These are phyloP conservation scores for Syngnathus rostellatus DNA, from an alignment of 2,797 vertebrate species.

Conservation along the genomic window DNA sequence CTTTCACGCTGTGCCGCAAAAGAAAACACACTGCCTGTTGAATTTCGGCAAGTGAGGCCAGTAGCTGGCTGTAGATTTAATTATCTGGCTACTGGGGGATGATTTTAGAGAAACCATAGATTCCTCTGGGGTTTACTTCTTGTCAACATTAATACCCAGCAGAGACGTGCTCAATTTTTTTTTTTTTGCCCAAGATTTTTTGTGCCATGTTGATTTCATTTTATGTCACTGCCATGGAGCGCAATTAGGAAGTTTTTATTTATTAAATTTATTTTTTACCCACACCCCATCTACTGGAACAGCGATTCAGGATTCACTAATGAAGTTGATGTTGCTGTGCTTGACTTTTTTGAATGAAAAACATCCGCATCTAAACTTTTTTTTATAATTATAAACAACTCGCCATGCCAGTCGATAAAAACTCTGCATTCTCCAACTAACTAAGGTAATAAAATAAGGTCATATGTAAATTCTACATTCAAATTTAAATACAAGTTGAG, in stretches of 20 bases:
- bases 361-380: neutral
- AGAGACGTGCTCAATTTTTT: constrained; percentile 17
- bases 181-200: constrained; percentile 5
- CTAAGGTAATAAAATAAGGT: too few relatives aligned
- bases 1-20: constrained; percentile 39
- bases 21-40: constrained; percentile 27
- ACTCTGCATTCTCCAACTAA: too few relatives aligned
- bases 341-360: neutral
- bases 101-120: constrained; percentile 30
- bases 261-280: too few relatives aligned
- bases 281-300: neutral
- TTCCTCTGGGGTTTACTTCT: constrained; percentile 36
- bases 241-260: neutral
- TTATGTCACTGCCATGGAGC: neutral
- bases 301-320: neutral
- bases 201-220: neutral
- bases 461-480: too few relatives aligned
- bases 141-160: constrained; percentile 37
- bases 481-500: too few relatives aligned
- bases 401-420: neutral
- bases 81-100: constrained; percentile 38
- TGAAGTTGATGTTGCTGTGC: neutral
- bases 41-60: constrained; percentile 33
- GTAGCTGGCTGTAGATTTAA: constrained; percentile 51
- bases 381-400: neutral